Evolutionary conservation across 1,140 invertebrate genomes (phyloP), one percentile per base, ranked within the genome.

Genomic region (Drosophila lowei): DNA sequence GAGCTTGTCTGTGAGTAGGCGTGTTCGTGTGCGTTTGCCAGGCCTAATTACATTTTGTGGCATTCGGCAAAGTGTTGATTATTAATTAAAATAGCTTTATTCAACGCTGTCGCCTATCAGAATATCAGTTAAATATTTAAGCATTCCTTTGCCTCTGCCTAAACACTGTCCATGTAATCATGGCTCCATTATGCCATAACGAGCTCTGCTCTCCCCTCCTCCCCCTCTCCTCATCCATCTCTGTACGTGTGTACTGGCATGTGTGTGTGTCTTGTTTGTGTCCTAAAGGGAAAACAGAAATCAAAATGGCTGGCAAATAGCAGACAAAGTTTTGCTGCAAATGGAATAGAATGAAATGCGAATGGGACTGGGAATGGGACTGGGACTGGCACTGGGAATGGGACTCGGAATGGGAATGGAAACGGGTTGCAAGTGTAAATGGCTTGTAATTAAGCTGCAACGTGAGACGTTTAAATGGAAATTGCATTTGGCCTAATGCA

Each of bases 81-180:
- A 86, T 86, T 86, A 88, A 86, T 86, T 86, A 88, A 88, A 86
- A 86, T 86, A 73, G 81, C 78, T 86, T 88, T 85, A 86, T 86
- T 77, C 52, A 57, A 68, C 76, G 62, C 61, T 54, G 56, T 61
- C 63, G 64, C 42, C 62, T 62, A 66, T 83, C 79, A 70, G 47
- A 78, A 77, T 78, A 66, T 76, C 76, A 72, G 74, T 88, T 86
- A 72, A 86, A 86, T 86, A 86, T 86, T 88, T 88, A 78, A 74
- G 66, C 83, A 78, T 80, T 84, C 43, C 65, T 66, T 56, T 48
- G 77, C 61, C 77, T 70, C 59, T 50, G 77, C 58, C 77, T 74
- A 81, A 85, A 74, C 67, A 67, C 52, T 64, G 41, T 67, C 38
- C 65, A 79, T 71, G 65, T 75, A 81, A 77, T 75, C 72, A 75